Base-by-base conservation (phyloP, 2,113 vertebrate genomes). In the Alouatta palliata region DNA sequence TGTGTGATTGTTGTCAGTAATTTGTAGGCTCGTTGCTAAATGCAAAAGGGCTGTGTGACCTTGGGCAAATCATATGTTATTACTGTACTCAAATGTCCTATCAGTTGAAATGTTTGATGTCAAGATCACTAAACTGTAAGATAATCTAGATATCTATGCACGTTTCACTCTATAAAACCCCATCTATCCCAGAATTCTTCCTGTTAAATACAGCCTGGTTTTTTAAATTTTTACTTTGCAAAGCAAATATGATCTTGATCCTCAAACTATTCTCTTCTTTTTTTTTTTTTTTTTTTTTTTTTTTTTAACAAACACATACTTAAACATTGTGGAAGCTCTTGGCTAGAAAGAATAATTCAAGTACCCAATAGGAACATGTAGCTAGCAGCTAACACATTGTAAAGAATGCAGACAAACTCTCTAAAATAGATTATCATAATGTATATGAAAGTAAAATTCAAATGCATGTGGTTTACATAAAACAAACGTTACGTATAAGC, bases 141-240 rank as follows among this genome's bases (percentile, higher is more conserved):
- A 56, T 54, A 91, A 37, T 91, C 14, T 87, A 61, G 21, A 92
- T 64, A 2, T 61, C 64, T 96, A 0, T 64, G 27, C 61, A n/a
- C 6, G 49, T 58, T 49, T 19, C 35, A 68, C 5, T 25, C 6
- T 68, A 37, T 68, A 89, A 89, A 92, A 84, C 37, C 35, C 87
- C 7, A 43, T 75, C 40, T 85, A 35, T 81, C 17, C 3, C 64
- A 81, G 71, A 52, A 61, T 90, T 76, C 64, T 92, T 68, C 85
- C 80, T 45, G 35, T 89, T 76, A 58, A 70, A 84, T 71, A 85
- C 20, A 75, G 21, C n/a, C 73, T 61, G 12, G 17, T 71, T 25
- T 79, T 82, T 83, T 73, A 2, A 49, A 23, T 35, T 92, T 90
- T 83, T 81, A n/a, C 95, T 94, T 97, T 61, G 45, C 54, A 93